phyloP scores from a whole-genome alignment of 92 coral and sea anemone species.

The Porites rus region DNA sequence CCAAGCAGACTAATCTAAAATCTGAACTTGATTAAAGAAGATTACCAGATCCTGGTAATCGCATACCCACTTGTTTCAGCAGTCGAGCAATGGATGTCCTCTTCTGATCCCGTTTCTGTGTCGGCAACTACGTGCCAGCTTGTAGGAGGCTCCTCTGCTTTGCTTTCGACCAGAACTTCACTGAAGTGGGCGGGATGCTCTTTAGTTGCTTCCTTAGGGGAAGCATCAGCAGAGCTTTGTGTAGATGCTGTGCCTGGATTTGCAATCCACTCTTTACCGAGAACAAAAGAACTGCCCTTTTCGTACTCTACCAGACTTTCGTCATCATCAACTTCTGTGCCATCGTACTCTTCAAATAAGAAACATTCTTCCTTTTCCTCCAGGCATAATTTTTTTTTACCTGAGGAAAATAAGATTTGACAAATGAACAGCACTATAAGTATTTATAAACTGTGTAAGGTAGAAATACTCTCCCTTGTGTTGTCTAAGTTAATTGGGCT shows the following conservation, averaged over 20 bases:
- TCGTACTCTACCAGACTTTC: conserved; percentile 32
- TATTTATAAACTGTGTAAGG: not conserved
- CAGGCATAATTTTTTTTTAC: conserved; percentile 21
- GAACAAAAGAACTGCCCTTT: conserved; percentile 22
- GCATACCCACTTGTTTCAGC: conserved; percentile 4
- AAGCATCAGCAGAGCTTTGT: not conserved
- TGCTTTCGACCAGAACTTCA: not conserved
- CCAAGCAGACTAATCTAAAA: not conserved
- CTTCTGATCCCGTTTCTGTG: not conserved
- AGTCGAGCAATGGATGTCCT: not conserved
- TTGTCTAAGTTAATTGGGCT: not conserved
- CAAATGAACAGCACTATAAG: not conserved
- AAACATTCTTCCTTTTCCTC: conserved; percentile 6
- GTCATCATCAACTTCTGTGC: conserved; percentile 34
- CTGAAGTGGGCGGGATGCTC: conserved; percentile 12
- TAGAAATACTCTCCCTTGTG: not conserved
- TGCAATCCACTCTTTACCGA: conserved; percentile 29
- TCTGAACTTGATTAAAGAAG: not conserved
- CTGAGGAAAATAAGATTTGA: not conserved
- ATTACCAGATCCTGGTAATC: not conserved
- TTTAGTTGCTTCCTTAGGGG: not conserved
- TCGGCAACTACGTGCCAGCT: conserved; percentile 5
- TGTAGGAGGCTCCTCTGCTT: conserved; percentile 1
- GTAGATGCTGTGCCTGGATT: not conserved
- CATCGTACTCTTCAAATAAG: conserved; percentile 30